Percentiles rank a stretch among this genome's conserved stretches.
phyloP scores from a whole-genome alignment of 2,113 vertebrate genomes.

The Cyprinodon tularosa region DNA sequence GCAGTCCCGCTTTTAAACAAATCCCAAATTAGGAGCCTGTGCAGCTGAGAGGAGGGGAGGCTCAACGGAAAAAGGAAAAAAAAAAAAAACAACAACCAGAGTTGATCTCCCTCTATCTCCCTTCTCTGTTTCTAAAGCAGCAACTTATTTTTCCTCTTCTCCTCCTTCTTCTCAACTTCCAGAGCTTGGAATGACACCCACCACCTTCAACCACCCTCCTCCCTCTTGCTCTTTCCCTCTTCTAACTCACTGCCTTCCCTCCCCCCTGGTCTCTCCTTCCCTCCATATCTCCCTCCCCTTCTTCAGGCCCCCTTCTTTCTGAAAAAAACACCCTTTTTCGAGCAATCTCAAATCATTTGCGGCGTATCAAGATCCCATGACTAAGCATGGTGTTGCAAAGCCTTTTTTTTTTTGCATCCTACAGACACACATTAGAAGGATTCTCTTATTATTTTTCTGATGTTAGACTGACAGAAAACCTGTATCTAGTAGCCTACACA shows the following conservation, averaged over 20 bases:
- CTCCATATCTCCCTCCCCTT: slow-evolving; percentile 50
- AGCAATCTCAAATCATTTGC: slow-evolving; percentile 34
- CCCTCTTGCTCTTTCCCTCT: slow-evolving; percentile 20
- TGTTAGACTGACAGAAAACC: not conserved
- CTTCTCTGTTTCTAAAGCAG: slow-evolving; percentile 65
- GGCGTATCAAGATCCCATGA: slow-evolving; percentile 56
- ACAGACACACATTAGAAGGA: not conserved
- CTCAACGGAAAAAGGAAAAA: slow-evolving; percentile 27
- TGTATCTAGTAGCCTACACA: slow-evolving; percentile 32
- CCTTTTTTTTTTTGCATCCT: not conserved
- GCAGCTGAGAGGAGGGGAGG: slow-evolving; percentile 34
- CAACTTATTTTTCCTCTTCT: slow-evolving; percentile 73
- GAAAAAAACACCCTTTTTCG: slow-evolving; percentile 47
- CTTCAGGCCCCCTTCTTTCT: slow-evolving; percentile 51
- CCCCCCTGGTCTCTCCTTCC: slow-evolving; percentile 45
- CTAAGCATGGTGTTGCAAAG: not conserved
- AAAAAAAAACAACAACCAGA: slow-evolving; percentile 20
- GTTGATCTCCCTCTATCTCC: slow-evolving; percentile 62
- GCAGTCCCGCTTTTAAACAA: slow-evolving; percentile 81
- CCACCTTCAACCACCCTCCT: slow-evolving; percentile 38
- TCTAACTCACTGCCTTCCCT: slow-evolving; percentile 39
- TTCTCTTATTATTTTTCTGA: not conserved
- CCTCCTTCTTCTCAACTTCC: slow-evolving; percentile 73
- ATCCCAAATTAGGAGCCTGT: slow-evolving; percentile 84
- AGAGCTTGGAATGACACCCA: slow-evolving; percentile 74